These are phyloP conservation scores for Pluvialis apricaria DNA, from an alignment of 2,113 vertebrate genomes.

Conservation along the genomic window DNA sequence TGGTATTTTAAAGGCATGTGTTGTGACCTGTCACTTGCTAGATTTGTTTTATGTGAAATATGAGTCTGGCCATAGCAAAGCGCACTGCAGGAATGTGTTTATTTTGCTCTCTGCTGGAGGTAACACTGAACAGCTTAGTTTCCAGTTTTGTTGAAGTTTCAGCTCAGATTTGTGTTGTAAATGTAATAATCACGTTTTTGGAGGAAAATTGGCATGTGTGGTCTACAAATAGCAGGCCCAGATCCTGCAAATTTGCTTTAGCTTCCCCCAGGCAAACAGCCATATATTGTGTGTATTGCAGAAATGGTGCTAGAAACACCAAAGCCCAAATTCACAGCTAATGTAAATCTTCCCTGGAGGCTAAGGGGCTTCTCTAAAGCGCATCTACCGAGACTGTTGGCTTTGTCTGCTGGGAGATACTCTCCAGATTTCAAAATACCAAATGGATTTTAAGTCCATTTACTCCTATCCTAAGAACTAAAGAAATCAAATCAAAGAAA, in stretches of 20 bases:
- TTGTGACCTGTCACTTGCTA: conserved; percentile 8
- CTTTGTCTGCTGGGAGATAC: neutral
- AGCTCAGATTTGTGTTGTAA: neutral
- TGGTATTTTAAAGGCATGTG: neutral
- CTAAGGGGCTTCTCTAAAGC: neutral
- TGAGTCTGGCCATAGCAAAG: neutral
- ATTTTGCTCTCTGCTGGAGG: conserved; percentile 34
- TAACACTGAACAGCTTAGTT: neutral
- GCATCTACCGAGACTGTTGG: neutral
- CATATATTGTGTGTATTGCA: neutral
- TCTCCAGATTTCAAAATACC: neutral
- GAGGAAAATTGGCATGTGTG: neutral
- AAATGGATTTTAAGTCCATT: neutral
- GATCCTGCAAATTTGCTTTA: neutral
- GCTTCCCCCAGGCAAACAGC: neutral
- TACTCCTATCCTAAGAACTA: neutral
- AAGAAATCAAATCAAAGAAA: neutral
- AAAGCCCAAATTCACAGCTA: neutral
- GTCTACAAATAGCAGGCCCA: neutral
- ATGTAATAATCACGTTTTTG: neutral
- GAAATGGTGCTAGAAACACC: neutral
- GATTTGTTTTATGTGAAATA: conserved; percentile 26
- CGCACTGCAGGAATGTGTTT: neutral
- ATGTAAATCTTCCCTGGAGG: neutral
- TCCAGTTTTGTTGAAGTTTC: neutral